Evolutionary conservation across 2,797 vertebrate species (phyloP).

Genomic region (Bucorvus abyssinicus): DNA sequence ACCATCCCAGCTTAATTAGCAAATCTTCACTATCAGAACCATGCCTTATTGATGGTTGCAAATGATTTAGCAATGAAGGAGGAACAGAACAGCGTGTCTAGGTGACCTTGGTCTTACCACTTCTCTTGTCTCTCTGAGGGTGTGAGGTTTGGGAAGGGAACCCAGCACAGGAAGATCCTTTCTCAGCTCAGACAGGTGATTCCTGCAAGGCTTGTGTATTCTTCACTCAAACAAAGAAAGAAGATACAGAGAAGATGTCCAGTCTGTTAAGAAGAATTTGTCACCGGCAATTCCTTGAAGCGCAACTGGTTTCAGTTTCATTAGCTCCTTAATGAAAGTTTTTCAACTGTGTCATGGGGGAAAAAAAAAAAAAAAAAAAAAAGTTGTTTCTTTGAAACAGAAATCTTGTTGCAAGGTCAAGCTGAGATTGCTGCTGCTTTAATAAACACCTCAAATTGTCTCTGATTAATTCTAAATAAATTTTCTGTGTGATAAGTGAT

Average conservation of each 20-base stretch:
- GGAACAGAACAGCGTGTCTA: background rate
- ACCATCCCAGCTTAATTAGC: background rate
- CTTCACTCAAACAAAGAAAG: background rate
- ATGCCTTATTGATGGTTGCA: background rate
- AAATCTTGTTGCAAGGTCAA: slow-evolving; percentile 56
- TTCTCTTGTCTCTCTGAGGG: background rate
- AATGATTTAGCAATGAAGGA: background rate
- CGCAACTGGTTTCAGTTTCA: background rate
- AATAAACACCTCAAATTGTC: slow-evolving; percentile 57
- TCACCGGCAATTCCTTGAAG: background rate
- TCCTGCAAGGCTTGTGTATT: background rate
- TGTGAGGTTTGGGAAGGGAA: background rate
- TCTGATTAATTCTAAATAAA: slow-evolving; percentile 68
- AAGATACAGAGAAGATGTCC: background rate
- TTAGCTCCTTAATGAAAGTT: slow-evolving; percentile 10
- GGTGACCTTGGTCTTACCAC: background rate
- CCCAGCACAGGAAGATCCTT: accelerated
- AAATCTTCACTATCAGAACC: background rate
- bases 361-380: background rate
- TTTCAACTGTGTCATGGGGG: background rate
- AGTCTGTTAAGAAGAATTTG: background rate
- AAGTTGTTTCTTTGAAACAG: slow-evolving; percentile 5
- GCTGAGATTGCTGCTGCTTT: slow-evolving; percentile 15
- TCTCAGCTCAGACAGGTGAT: background rate
- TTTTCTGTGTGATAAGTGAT: slow-evolving; percentile 30